Evolutionary conservation across 2,113 vertebrate genomes (phyloP).

Genomic region (human (Homo sapiens)): GRCh38 chr12:92150501-92151000

Average conservation of each 20-base stretch:
- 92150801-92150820: background rate
- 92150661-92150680: background rate
- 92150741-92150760: background rate
- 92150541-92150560: background rate
- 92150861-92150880: too few species aligned
- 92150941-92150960: too few species aligned
- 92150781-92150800: background rate
- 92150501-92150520: background rate
- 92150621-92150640: background rate
- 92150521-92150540: background rate
- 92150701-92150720: background rate
- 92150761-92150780: background rate
- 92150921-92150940: too few species aligned
- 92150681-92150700: background rate
- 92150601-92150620: background rate
- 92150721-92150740: background rate
- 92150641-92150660: background rate
- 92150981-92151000: too few species aligned
- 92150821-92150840: background rate
- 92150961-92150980: too few species aligned
- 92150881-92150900: too few species aligned
- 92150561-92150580: background rate
- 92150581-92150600: too few species aligned
- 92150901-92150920: too few species aligned
- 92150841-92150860: too few species aligned